A percentile compares a stretch with the other conserved stretches of the same genome.
These are phyloP conservation scores for Pseudopipra pipra DNA, from an alignment of 2,113 vertebrate genomes.

Conservation along the genomic window DNA sequence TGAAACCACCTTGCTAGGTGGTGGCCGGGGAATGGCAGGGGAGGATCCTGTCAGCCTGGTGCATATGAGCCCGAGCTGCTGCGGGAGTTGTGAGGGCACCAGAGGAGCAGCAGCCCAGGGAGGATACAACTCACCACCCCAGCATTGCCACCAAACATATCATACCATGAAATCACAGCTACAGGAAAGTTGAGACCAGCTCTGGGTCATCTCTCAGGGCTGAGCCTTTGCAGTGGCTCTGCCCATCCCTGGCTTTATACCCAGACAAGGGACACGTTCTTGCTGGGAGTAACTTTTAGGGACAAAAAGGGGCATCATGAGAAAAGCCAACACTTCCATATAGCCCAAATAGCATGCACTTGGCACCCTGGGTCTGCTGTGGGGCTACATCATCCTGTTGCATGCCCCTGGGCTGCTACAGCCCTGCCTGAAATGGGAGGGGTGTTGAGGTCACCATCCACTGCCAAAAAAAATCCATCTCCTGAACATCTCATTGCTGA, in stretches of 20 bases:
- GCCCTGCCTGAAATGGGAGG: neutral
- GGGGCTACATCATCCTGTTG: neutral
- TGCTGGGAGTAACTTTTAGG: neutral
- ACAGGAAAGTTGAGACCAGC: neutral
- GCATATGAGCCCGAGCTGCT: fast-evolving
- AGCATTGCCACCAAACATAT: fast-evolving
- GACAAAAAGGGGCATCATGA: neutral
- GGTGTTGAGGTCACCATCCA: neutral
- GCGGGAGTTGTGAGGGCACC: fast-evolving
- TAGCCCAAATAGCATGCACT: fast-evolving
- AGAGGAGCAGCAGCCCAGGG: neutral
- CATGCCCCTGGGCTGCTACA: neutral
- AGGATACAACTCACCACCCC: neutral
- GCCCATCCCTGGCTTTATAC: neutral
- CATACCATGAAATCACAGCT: neutral
- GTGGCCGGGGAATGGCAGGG: neutral
- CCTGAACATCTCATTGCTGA: neutral
- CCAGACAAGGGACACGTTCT: neutral
- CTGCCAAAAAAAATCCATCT: neutral
- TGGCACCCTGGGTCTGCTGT: neutral
- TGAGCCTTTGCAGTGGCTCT: neutral
- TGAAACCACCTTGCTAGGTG: neutral
- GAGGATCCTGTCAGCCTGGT: fast-evolving
- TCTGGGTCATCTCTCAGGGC: neutral
- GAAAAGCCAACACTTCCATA: neutral